phyloP scores from a whole-genome alignment of 1,140 invertebrate species.

The Camponotus pennsylvanicus region DNA sequence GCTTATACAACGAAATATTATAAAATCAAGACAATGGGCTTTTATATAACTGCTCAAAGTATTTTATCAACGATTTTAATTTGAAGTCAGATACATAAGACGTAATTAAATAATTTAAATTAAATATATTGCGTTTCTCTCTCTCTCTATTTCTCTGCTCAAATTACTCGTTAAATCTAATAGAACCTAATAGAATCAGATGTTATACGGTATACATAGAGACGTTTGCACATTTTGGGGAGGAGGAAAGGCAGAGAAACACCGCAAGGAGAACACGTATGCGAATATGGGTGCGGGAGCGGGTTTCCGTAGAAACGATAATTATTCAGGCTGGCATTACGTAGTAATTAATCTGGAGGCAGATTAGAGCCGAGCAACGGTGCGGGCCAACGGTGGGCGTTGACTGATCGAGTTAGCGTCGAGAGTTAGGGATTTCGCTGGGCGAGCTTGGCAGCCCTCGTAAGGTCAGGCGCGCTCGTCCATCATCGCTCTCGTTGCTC shows the following conservation, averaged over 20 bases:
- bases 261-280: slow-evolving; percentile 7
- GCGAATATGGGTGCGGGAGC: slow-evolving; percentile 47
- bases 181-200: slow-evolving; percentile 53
- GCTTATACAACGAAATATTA: not conserved
- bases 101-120: not conserved
- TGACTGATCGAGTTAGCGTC: slow-evolving; percentile 85
- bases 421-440: slow-evolving; percentile 84
- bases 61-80: not conserved
- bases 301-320: slow-evolving; percentile 78
- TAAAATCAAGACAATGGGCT: not conserved
- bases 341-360: slow-evolving; percentile 84
- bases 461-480: slow-evolving; percentile 83
- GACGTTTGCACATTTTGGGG: slow-evolving; percentile 8
- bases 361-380: slow-evolving; percentile 81
- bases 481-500: slow-evolving; percentile 82
- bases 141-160: not conserved
- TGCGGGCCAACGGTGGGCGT: slow-evolving; percentile 74
- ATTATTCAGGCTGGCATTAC: slow-evolving; percentile 82
- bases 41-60: not conserved
- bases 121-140: not conserved
- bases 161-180: not conserved
- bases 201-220: not conserved
- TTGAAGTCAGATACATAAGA: not conserved
- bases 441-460: slow-evolving; percentile 81
- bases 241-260: slow-evolving; percentile 35